Evolutionary conservation across 2,888 invertebrate species (phyloP), one percentile per base, ranked within the genome.

Genomic region (Leucophora obtusa): DNA sequence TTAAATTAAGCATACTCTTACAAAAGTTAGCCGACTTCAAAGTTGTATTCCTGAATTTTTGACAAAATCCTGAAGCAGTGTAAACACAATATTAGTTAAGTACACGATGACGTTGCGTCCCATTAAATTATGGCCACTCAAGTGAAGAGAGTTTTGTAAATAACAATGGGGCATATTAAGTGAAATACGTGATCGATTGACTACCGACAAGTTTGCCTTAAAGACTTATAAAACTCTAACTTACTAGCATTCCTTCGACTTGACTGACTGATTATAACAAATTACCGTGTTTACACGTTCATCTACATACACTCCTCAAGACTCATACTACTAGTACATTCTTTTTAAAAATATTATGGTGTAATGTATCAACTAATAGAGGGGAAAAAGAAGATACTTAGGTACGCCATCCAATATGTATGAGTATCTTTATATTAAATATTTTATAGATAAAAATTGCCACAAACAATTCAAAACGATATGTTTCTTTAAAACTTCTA

Each of bases 151-250:
- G 47, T 59, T n/a, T 62, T 50, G 70, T 56, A 58, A 72, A 74
- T 18, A 65, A 79, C 70, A 79, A 74, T 74, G 73, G 69, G 24
- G 60, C 79, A 50, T 53, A 77, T 71, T 75, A 75, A 79, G 69
- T 74, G 69, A 79, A 79, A 79, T 79, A 87, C 88, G 88, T 88
- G 88, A 88, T 88, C 88, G 86, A 87, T 87, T 85, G 87, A 87
- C 87, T 87, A 86, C 87, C 84, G 86, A 81, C 83, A 75, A 72
- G 21, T 80, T 75, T 71, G 75, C 68, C 72, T 72, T 79, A 76
- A 80, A 76, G 72, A 72, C 80, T 75, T 51, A 38, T 14, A 68
- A 28, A 50, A 69, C 58, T 51, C 50, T 74, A 66, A 54, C 71
- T 71, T 18, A 60, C 59, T 14, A 58, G 63, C 14, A 28, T 56